Evolutionary conservation across 2,888 invertebrate species (phyloP).

Genomic region (Nesidiocoris tenuis): DNA sequence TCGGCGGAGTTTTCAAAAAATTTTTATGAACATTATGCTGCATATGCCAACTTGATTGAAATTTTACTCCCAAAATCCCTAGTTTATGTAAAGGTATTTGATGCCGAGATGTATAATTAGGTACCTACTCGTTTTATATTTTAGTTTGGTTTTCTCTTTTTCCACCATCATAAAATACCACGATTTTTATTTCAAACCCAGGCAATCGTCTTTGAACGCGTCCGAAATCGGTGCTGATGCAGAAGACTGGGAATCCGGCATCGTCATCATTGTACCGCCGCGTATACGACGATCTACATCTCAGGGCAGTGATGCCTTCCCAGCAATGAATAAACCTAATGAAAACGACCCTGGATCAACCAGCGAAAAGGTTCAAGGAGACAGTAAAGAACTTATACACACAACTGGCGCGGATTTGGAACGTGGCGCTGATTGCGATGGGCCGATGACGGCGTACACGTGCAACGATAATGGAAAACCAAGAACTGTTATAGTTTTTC

Average conservation of each 20-base stretch:
- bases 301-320: constrained; percentile 5
- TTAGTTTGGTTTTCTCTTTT: too few relatives aligned
- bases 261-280: constrained; percentile 33
- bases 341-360: not conserved
- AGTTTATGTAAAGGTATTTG: too few relatives aligned
- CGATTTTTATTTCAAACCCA: too few relatives aligned
- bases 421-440: not conserved
- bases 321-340: not conserved
- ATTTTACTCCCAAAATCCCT: too few relatives aligned
- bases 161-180: too few relatives aligned
- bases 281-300: constrained; percentile 15
- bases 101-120: too few relatives aligned
- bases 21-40: too few relatives aligned
- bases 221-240: constrained; percentile 11
- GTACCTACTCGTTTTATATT: too few relatives aligned
- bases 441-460: constrained; percentile 8
- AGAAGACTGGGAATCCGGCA: constrained; percentile 40
- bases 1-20: too few relatives aligned
- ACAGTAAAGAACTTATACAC: not conserved
- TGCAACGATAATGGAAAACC: not conserved
- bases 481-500: constrained; percentile 17
- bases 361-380: not conserved
- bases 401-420: not conserved
- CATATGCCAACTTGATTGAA: too few relatives aligned
- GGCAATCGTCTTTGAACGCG: constrained; percentile 30